These are phyloP conservation scores for Dryas iulia DNA, from an alignment of 1,140 invertebrate species.

Conservation along the genomic window DNA sequence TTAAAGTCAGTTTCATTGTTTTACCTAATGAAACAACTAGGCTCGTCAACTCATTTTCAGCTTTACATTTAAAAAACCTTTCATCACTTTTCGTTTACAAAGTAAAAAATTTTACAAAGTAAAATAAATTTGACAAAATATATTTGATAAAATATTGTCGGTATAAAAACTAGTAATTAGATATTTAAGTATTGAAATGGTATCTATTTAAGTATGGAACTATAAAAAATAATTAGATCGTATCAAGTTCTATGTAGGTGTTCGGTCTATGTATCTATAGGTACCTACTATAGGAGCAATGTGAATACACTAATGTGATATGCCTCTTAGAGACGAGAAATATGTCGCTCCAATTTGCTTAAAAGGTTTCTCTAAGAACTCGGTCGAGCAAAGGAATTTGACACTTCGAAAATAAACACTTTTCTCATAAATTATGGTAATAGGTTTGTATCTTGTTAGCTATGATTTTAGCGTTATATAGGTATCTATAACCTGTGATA, in stretches of 20 bases:
- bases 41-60: too few species aligned
- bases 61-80: too few species aligned
- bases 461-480: background rate
- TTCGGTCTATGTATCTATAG: background rate
- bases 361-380: constrained; percentile 56
- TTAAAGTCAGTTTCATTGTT: too few species aligned
- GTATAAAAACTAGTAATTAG: too few species aligned
- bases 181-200: too few species aligned
- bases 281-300: background rate
- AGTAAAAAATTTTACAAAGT: too few species aligned
- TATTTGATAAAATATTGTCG: too few species aligned
- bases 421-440: constrained; percentile 16
- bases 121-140: too few species aligned
- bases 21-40: too few species aligned
- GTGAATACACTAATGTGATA: constrained; percentile 23
- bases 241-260: background rate
- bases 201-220: too few species aligned
- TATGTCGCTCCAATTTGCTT: constrained; percentile 53
- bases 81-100: too few species aligned
- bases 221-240: background rate
- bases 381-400: constrained; percentile 46
- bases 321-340: constrained; percentile 24
- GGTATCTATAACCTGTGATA: too few species aligned
- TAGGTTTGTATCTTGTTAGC: constrained; percentile 3
- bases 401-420: constrained; percentile 46